These are phyloP conservation scores for Philhelius pedissequus DNA, from an alignment of 2,888 invertebrate species.

Conservation along the genomic window DNA sequence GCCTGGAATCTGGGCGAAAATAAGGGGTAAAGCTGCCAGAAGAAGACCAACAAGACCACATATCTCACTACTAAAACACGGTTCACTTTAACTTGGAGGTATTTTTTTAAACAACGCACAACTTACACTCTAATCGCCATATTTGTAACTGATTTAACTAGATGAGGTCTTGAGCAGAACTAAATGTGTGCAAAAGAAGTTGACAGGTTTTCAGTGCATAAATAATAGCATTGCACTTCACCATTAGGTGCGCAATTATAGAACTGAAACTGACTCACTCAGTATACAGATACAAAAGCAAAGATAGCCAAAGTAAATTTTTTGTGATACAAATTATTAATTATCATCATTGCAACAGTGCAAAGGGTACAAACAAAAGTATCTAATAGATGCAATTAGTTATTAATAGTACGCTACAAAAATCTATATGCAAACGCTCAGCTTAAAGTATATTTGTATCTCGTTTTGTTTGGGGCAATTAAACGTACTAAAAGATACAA, in stretches of 20 bases:
- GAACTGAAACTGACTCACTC: not conserved
- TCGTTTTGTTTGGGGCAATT: too few species aligned
- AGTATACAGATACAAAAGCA: not conserved
- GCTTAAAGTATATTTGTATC: not conserved
- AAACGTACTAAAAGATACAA: too few species aligned
- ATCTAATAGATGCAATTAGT: not conserved
- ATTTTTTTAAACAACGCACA: not conserved
- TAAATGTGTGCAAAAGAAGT: not conserved
- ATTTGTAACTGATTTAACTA: not conserved
- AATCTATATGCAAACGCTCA: not conserved
- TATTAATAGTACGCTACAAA: not conserved
- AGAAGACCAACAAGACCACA: not conserved
- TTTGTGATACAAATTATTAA: not conserved
- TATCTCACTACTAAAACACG: not conserved
- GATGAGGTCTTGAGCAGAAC: not conserved
- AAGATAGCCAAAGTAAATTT: not conserved
- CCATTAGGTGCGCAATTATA: not conserved
- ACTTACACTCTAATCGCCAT: not conserved
- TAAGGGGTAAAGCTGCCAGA: not conserved
- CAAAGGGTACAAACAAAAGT: not conserved
- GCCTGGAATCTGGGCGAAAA: slow-evolving; percentile 81
- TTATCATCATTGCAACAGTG: not conserved
- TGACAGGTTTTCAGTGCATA: not conserved
- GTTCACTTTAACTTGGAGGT: not conserved
- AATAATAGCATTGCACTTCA: not conserved